A percentile compares a stretch with the other conserved stretches of the same genome.
Evolutionary conservation across 2,113 vertebrate genomes (phyloP).

Genomic region (Cranoglanis bouderius): DNA sequence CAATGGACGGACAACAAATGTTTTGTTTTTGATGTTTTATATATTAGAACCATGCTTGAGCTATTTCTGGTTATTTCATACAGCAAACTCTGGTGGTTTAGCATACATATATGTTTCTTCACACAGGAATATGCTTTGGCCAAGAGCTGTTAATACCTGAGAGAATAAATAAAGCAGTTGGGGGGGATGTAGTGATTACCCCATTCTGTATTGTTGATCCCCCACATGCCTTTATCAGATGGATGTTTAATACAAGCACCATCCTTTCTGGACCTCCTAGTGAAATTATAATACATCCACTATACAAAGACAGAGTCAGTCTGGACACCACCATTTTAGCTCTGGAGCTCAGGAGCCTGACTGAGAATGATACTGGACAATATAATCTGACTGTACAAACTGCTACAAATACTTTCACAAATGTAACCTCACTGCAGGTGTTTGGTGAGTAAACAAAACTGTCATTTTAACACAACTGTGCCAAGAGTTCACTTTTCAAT

Average conservation of each 20-base stretch:
- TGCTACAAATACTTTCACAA: accelerated
- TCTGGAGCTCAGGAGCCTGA: constrained; percentile 60
- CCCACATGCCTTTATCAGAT: accelerated
- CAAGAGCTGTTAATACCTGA: constrained; percentile 1
- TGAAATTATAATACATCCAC: constrained; percentile 16
- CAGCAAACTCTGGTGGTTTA: too few species aligned
- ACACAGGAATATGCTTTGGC: background rate
- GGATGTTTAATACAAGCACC: accelerated
- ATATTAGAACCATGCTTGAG: too few species aligned
- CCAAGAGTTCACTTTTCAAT: background rate
- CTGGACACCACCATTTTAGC: constrained; percentile 45
- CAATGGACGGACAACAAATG: too few species aligned
- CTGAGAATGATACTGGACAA: constrained; percentile 51
- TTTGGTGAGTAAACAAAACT: background rate
- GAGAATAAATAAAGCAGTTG: background rate
- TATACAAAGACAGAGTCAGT: background rate
- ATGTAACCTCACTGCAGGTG: background rate
- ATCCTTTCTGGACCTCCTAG: constrained; percentile 6
- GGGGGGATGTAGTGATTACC: background rate
- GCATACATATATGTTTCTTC: background rate
- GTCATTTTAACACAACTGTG: background rate
- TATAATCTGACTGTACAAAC: accelerated
- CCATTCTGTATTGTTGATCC: background rate
- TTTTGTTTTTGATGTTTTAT: too few species aligned
- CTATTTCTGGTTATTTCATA: too few species aligned